Conservation (phyloP, 2,797 vertebrate species). For the Manis crassicaudata region DNA sequence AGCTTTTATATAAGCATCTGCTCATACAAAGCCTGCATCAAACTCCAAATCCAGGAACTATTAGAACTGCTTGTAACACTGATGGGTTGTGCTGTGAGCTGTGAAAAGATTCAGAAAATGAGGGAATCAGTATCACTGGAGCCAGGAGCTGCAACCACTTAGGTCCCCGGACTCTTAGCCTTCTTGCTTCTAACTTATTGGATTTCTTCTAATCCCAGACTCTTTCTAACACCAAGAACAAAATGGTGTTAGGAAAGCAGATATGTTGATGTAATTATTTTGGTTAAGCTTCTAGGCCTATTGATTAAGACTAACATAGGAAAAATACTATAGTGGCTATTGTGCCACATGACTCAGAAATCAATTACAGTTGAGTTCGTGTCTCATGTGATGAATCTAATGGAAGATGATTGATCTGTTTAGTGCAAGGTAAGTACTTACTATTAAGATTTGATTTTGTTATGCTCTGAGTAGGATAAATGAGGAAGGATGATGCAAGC, state of each 20-base stretch:
- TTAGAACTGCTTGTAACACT: slow-evolving; percentile 68
- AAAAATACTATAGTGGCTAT: slow-evolving; percentile 70
- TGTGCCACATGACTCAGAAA: slow-evolving; percentile 80
- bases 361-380: slow-evolving; percentile 82
- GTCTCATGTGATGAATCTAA: slow-evolving; percentile 84
- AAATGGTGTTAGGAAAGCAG: slow-evolving; percentile 67
- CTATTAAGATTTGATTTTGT: slow-evolving; percentile 83
- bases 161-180: slow-evolving; percentile 38
- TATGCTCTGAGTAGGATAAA: slow-evolving; percentile 78
- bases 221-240: slow-evolving; percentile 67
- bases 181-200: slow-evolving; percentile 45
- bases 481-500: slow-evolving; percentile 60
- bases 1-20: slow-evolving; percentile 82
- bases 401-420: slow-evolving; percentile 85
- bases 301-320: slow-evolving; percentile 73
- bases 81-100: slow-evolving; percentile 67
- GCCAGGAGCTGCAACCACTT: slow-evolving; percentile 43
- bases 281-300: slow-evolving; percentile 71
- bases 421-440: slow-evolving; percentile 81
- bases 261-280: slow-evolving; percentile 71
- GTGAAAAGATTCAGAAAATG: slow-evolving; percentile 71
- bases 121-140: slow-evolving; percentile 59
- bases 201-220: slow-evolving; percentile 24
- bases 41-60: slow-evolving; percentile 74
- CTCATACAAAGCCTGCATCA: slow-evolving; percentile 79